A percentile compares a stretch with the other conserved stretches of the same genome.
Conservation (phyloP, 2,888 invertebrate species). For the Elysia crispata region DNA sequence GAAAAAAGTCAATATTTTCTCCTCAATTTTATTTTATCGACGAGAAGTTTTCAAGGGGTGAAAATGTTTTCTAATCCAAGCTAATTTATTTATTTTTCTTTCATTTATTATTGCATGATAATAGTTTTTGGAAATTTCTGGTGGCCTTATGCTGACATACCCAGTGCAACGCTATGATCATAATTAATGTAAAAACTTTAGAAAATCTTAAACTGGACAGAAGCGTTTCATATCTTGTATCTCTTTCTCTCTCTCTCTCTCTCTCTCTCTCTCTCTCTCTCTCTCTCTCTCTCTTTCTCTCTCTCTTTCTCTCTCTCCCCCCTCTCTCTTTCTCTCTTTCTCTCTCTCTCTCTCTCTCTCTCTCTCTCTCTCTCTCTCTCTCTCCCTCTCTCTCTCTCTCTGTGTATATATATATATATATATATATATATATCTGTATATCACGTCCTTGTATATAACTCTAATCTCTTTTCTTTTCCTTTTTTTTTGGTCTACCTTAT, state of each 20-base stretch:
- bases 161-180: no score
- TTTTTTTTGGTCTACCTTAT: conserved; percentile 24
- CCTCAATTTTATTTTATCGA: not conserved
- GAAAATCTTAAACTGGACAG: conserved; percentile 18
- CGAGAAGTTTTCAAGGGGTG: not conserved
- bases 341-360: conserved; percentile 27
- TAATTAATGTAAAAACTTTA: no score
- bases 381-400: no score
- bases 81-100: not conserved
- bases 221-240: not conserved
- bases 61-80: not conserved
- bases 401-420: conserved; percentile 25
- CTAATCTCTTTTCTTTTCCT: not conserved
- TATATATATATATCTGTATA: conserved; percentile 27
- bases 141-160: no score
- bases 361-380: conserved; percentile 33
- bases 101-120: no score
- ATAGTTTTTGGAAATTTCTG: no score
- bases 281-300: conserved; percentile 24
- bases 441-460: conserved; percentile 14
- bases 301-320: conserved; percentile 29
- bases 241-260: not conserved
- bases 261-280: conserved; percentile 39
- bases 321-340: conserved; percentile 21
- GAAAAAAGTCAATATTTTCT: not conserved